phyloP scores from a whole-genome alignment of 2,888 invertebrate species.

The Steromphala cineraria region DNA sequence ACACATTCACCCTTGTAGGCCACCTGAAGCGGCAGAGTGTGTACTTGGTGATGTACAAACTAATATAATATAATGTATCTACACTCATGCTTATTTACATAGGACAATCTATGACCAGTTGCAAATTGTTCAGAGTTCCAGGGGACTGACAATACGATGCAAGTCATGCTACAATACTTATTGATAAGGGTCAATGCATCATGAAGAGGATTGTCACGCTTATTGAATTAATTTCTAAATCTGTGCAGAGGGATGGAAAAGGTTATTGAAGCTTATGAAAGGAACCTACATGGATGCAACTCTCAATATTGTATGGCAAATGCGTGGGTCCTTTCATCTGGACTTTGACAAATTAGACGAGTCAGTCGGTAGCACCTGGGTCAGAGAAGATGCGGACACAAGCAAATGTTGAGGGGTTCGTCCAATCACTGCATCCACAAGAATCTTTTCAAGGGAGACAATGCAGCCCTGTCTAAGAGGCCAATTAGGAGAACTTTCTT shows the following conservation, averaged over 20 bases:
- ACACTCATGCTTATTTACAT: neutral
- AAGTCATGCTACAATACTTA: too few relatives aligned
- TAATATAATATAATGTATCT: neutral
- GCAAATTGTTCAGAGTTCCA: neutral
- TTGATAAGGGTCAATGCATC: neutral
- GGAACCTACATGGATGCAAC: slow-evolving; percentile 11
- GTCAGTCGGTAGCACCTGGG: slow-evolving; percentile 7
- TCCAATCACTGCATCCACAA: neutral
- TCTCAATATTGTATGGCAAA: neutral
- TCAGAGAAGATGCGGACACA: neutral
- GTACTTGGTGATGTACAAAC: neutral
- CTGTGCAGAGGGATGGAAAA: neutral
- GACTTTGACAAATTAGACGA: neutral
- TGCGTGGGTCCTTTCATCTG: neutral
- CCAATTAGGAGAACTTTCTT: slow-evolving; percentile 20
- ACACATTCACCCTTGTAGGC: neutral
- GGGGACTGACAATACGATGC: neutral
- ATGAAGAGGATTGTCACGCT: neutral
- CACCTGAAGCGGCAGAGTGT: neutral
- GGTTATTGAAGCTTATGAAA: slow-evolving; percentile 4
- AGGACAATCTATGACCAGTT: neutral
- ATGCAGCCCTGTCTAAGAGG: slow-evolving; percentile 12
- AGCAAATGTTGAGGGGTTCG: neutral
- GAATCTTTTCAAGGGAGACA: slow-evolving; percentile 16
- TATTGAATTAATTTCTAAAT: neutral